phyloP scores from a whole-genome alignment of 2,113 vertebrate species.

The Daboia siamensis region DNA sequence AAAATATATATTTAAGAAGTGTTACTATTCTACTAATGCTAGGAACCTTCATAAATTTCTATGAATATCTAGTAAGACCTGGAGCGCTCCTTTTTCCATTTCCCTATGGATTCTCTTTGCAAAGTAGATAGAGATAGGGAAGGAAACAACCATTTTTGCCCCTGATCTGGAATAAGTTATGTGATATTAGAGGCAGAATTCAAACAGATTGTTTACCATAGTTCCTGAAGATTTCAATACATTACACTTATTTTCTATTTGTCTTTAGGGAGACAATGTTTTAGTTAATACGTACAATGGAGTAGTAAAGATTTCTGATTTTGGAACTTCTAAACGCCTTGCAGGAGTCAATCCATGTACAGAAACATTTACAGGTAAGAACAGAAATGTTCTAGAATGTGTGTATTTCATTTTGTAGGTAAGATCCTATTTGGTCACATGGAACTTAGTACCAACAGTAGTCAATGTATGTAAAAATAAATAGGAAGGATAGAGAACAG shows the following conservation, averaged over 20 bases:
- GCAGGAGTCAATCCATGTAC: slow-evolving; percentile 74
- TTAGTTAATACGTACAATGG: slow-evolving; percentile 81
- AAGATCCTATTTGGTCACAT: neutral
- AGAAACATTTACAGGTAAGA: slow-evolving; percentile 74
- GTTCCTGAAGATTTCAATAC: neutral
- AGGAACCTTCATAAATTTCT: neutral
- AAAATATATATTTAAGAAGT: neutral
- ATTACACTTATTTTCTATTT: neutral
- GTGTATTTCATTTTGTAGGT: neutral
- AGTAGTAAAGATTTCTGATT: slow-evolving; percentile 80
- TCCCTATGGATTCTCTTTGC: neutral
- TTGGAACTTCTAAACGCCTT: slow-evolving; percentile 76
- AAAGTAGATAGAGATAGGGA: neutral
- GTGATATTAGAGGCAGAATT: neutral
- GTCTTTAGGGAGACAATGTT: slow-evolving; percentile 77
- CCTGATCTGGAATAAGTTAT: neutral
- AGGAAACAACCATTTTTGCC: neutral
- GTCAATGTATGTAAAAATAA: neutral
- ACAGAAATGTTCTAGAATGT: neutral
- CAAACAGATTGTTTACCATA: neutral
- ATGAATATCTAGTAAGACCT: neutral
- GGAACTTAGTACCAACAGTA: neutral
- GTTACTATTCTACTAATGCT: neutral
- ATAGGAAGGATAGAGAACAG: neutral
- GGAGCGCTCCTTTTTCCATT: neutral